These are phyloP conservation scores for Andrena camellia DNA, from an alignment of 2,888 invertebrate genomes.

Conservation along the genomic window DNA sequence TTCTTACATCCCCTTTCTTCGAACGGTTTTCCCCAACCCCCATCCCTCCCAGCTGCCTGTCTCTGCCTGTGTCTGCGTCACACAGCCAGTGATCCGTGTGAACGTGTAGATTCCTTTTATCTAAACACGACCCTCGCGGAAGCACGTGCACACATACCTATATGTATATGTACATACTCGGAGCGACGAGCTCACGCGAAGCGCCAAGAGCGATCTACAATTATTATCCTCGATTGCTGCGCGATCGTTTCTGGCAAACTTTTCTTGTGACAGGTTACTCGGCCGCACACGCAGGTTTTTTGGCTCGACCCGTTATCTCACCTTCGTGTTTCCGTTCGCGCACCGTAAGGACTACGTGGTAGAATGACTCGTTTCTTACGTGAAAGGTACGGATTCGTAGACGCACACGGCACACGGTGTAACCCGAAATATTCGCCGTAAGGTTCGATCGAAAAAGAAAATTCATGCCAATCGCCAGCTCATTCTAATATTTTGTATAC, in stretches of 20 bases:
- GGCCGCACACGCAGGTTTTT: constrained; percentile 66
- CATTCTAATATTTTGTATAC: too few relatives aligned
- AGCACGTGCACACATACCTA: neutral
- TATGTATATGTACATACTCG: too few relatives aligned
- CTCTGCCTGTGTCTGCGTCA: constrained; percentile 11
- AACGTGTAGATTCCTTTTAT: constrained; percentile 53
- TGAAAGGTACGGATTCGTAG: constrained; percentile 12
- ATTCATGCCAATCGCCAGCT: too few relatives aligned
- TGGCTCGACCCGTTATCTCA: constrained; percentile 12
- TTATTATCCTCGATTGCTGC: constrained; percentile 50
- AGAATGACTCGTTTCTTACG: constrained; percentile 2
- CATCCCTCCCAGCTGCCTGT: too few relatives aligned
- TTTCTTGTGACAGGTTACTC: constrained; percentile 41
- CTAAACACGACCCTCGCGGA: constrained; percentile 32
- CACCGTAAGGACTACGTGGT: constrained; percentile 1
- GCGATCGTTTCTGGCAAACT: constrained; percentile 40
- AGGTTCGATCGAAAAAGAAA: constrained; percentile 11
- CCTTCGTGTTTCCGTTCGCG: constrained; percentile 12
- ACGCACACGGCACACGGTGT: neutral
- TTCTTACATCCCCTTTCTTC: constrained; percentile 16
- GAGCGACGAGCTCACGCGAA: constrained; percentile 39
- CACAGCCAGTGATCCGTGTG: constrained; percentile 48
- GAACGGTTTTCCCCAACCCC: constrained; percentile 8
- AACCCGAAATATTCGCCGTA: constrained; percentile 6
- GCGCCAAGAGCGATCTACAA: constrained; percentile 50